Conservation (phyloP, 2,888 invertebrate species). For the Metallyticus violacea region DNA sequence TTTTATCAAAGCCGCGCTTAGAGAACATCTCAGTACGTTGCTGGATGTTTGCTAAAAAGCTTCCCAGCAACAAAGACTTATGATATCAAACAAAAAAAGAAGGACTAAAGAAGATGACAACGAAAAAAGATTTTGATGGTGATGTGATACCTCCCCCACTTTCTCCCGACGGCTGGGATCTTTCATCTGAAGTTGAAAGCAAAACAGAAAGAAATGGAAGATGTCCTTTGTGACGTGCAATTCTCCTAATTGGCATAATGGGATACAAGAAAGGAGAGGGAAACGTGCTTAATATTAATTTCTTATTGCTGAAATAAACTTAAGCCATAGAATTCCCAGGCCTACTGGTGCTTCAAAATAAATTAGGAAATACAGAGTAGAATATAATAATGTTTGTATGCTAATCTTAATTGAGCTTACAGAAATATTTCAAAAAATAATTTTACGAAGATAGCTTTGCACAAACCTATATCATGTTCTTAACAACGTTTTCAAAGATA, state of each 20-base stretch:
- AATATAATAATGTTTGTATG: too few relatives aligned
- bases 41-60: background rate
- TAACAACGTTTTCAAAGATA: too few relatives aligned
- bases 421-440: too few relatives aligned
- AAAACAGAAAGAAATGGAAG: background rate
- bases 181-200: background rate
- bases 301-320: background rate
- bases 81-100: background rate
- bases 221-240: background rate
- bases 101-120: background rate
- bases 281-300: background rate
- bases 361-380: too few relatives aligned
- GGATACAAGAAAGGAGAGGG: background rate
- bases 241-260: background rate
- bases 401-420: too few relatives aligned
- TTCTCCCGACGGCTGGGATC: background rate
- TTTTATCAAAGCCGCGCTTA: background rate
- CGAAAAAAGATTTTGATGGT: background rate
- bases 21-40: background rate
- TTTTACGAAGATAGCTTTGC: too few relatives aligned
- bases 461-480: too few relatives aligned
- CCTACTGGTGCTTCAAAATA: too few relatives aligned
- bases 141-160: background rate
- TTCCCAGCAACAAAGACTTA: too few relatives aligned
- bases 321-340: too few relatives aligned